A percentile compares a stretch with the other conserved stretches of the same genome.
phyloP scores from a whole-genome alignment of 2,113 vertebrate species.

The Probosciger aterrimus region DNA sequence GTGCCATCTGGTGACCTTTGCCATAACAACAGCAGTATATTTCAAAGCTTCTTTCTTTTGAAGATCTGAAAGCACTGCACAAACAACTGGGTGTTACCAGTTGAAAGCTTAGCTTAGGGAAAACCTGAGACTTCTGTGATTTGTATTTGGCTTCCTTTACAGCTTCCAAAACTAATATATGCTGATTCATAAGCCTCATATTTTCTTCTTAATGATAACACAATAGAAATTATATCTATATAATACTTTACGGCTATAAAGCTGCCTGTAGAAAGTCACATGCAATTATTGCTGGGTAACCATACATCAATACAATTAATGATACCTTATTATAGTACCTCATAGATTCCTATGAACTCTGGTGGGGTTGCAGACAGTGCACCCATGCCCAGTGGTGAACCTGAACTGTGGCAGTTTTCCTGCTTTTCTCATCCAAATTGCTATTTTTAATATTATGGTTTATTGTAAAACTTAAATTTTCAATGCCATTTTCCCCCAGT shows the following conservation, averaged over 20 bases:
- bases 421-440: background rate
- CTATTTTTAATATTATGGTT: background rate
- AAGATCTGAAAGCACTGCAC: background rate
- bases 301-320: background rate
- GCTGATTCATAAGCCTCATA: background rate
- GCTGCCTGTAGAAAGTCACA: background rate
- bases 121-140: fast-evolving
- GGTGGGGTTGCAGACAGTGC: background rate
- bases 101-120: background rate
- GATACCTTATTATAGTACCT: background rate
- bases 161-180: background rate
- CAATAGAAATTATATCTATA: background rate
- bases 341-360: background rate
- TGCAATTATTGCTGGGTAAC: background rate
- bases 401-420: background rate
- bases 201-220: background rate
- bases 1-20: conserved; percentile 61
- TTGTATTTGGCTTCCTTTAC: background rate
- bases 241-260: background rate
- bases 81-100: fast-evolving
- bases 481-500: background rate
- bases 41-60: background rate
- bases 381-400: background rate
- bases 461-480: background rate
- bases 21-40: conserved; percentile 25